Conservation (phyloP, 2,888 invertebrate species). For the Drosophila tanythrix region DNA sequence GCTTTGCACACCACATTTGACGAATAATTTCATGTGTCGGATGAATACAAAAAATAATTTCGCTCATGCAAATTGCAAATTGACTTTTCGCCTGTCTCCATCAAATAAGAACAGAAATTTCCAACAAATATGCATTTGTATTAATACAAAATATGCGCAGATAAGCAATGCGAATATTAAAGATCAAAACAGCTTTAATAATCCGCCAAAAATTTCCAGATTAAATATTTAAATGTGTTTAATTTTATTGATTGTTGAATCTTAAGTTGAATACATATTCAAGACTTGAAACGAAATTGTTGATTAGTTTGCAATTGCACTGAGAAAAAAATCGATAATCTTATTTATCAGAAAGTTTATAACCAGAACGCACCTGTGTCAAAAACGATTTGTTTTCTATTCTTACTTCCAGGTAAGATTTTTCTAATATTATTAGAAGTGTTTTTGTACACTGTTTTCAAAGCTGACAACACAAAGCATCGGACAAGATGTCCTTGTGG, state of each 20-base stretch:
- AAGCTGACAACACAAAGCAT: background rate
- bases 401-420: background rate
- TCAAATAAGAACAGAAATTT: conserved; percentile 34
- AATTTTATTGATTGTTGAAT: background rate
- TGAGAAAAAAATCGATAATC: background rate
- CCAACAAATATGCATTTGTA: conserved; percentile 61
- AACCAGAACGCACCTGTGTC: background rate
- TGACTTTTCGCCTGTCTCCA: conserved; percentile 25
- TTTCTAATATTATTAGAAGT: background rate
- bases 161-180: conserved; percentile 5
- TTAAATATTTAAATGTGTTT: background rate
- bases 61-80: conserved; percentile 56
- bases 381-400: background rate
- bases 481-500: background rate
- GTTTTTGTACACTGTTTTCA: background rate
- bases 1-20: conserved; percentile 48
- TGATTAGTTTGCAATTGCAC: background rate
- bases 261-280: background rate
- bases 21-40: conserved; percentile 60
- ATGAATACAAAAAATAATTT: conserved; percentile 44
- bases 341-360: background rate
- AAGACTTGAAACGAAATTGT: background rate
- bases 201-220: background rate
- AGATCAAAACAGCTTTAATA: background rate
- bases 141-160: conserved; percentile 56